phyloP scores from a whole-genome alignment of 2,888 invertebrate genomes.

The Dasysyrphus albostriatus region DNA sequence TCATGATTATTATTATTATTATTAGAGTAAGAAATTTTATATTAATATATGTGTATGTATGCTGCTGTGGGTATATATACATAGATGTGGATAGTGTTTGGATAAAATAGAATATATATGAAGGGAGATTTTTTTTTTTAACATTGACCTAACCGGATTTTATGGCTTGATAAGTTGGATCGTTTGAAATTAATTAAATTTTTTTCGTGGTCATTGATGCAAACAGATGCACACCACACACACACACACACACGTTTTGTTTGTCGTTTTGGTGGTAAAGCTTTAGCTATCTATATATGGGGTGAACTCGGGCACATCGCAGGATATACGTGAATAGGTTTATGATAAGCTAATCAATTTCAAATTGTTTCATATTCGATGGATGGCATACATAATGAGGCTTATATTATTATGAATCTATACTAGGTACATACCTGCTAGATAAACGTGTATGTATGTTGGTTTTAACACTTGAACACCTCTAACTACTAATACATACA shows the following conservation, averaged over 20 bases:
- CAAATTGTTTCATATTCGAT: conserved; percentile 44
- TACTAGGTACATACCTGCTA: no score
- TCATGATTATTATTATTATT: conserved; percentile 52
- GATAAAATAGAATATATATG: neutral
- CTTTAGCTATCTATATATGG: no score
- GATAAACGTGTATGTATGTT: no score
- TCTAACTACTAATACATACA: no score
- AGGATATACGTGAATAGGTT: conserved; percentile 31
- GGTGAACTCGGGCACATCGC: neutral
- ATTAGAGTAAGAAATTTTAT: conserved; percentile 5
- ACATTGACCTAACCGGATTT: conserved; percentile 13
- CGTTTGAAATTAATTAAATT: conserved; percentile 62
- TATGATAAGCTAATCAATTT: conserved; percentile 62
- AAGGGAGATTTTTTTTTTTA: conserved; percentile 2
- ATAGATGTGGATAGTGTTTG: neutral
- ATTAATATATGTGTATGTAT: neutral
- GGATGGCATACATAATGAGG: conserved; percentile 49
- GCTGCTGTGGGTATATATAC: neutral
- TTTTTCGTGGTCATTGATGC: conserved; percentile 17
- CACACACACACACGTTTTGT: conserved; percentile 31
- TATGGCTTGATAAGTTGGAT: conserved; percentile 33
- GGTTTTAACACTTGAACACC: no score
- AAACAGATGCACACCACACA: conserved; percentile 22
- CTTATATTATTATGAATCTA: conserved; percentile 8
- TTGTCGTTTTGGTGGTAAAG: neutral